These are phyloP conservation scores for Perizoma flavofasciatum DNA, from an alignment of 2,888 invertebrate genomes.

Conservation along the genomic window DNA sequence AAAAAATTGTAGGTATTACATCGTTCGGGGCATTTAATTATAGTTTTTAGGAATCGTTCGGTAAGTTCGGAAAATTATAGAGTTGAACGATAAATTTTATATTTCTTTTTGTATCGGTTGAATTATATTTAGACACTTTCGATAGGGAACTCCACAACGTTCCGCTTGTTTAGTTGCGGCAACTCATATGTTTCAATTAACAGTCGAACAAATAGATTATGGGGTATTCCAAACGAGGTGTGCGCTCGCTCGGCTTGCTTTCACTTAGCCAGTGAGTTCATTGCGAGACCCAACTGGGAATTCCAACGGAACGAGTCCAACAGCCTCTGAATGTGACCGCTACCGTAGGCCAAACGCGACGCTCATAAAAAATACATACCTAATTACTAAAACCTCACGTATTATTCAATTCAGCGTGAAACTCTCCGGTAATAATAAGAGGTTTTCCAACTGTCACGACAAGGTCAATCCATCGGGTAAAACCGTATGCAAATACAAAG, in stretches of 20 bases:
- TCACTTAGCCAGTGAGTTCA: constrained; percentile 53
- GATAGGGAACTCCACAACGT: constrained; percentile 43
- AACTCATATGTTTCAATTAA: constrained; percentile 42
- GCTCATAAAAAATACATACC: constrained; percentile 21
- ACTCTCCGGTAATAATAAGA: constrained; percentile 32
- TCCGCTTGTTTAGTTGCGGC: constrained; percentile 35
- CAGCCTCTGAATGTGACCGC: constrained; percentile 41
- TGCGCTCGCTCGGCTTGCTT: constrained; percentile 51
- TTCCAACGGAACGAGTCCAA: constrained; percentile 52
- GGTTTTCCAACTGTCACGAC: constrained; percentile 42
- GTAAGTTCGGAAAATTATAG: no score
- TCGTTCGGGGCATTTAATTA: constrained; percentile 5
- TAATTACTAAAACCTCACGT: constrained; percentile 14
- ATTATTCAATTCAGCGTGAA: constrained; percentile 8
- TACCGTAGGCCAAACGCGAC: constrained; percentile 27
- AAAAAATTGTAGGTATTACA: background rate
- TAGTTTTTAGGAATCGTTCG: background rate
- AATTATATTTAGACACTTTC: background rate
- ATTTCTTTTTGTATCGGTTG: no score
- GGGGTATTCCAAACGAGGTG: constrained; percentile 54
- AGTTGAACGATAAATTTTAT: no score
- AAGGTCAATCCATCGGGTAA: constrained; percentile 56
- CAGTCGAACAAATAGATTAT: constrained; percentile 36
- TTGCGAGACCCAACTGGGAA: constrained; percentile 56
- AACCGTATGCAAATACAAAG: constrained; percentile 59